These are phyloP conservation scores for Pyrochroa serraticornis DNA, from an alignment of 2,888 invertebrate genomes.

Conservation along the genomic window DNA sequence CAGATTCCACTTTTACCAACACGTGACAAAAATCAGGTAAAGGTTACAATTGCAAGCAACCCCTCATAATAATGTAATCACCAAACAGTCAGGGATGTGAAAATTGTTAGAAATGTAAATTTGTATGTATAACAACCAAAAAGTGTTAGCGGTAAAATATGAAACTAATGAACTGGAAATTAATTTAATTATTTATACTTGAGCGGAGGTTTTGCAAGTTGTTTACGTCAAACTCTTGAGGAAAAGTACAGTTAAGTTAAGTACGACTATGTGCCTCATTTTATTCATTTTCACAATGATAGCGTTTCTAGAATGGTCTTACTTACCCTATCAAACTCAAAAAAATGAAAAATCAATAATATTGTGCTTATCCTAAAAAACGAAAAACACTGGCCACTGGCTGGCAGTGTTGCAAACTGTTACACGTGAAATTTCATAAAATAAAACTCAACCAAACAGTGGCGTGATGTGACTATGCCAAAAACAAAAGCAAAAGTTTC, in stretches of 20 bases:
- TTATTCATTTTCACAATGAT: no score
- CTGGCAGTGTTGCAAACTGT: constrained; percentile 31
- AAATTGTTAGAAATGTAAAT: background rate
- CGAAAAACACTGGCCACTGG: constrained; percentile 28
- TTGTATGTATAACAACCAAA: background rate
- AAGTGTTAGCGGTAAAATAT: background rate
- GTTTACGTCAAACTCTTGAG: no score
- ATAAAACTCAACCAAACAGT: constrained; percentile 58
- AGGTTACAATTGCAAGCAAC: no score
- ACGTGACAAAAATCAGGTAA: no score
- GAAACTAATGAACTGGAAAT: background rate
- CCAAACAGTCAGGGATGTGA: no score
- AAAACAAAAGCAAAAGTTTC: constrained; percentile 41
- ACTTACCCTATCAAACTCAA: background rate
- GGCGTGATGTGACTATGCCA: constrained; percentile 55
- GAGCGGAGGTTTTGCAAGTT: background rate
- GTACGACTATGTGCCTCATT: no score
- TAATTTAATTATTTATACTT: background rate
- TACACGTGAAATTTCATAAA: constrained; percentile 43
- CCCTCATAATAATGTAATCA: no score
- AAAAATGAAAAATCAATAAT: constrained; percentile 16
- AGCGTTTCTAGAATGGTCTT: background rate
- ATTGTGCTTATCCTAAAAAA: constrained; percentile 12
- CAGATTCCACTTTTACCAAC: no score
- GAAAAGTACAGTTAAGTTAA: no score